Evolutionary conservation across 2,113 vertebrate species (phyloP), one percentile per base, ranked within the genome.

Genomic region (Tichodroma muraria): DNA sequence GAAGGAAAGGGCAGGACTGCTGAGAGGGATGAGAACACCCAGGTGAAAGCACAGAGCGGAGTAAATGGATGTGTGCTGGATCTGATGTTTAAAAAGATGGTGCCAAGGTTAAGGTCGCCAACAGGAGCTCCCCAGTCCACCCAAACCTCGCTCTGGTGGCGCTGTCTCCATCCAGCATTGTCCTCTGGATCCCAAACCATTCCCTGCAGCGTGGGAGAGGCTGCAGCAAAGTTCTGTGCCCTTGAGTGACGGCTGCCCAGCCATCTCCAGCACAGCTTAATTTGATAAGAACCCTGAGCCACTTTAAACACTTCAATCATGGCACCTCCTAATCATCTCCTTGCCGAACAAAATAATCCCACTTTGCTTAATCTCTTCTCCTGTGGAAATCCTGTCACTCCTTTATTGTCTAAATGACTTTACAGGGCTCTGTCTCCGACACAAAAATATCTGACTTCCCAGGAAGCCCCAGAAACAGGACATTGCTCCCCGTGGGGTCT

Each of bases 291-390:
- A 80, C 88, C 68, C 91, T 96, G 95, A 97, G 93, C 89, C 88
- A 95, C 75, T 95, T 95, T 97, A 95, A 96, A 96, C 70, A 88
- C 88, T 95, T 97, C 96, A 95, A 77, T 96, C 96, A 95, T 60
- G 82, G 57, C 86, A 95, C 93, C 93, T 95, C 91, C 90, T 97
- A 95, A 96, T 97, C 94, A 95, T 91, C 79, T 85, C 75, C 91
- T 91, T 73, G 78, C 81, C 57, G 94, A 95, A 97, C 87, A 96
- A 91, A 97, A 96, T 97, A 97, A 97, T 97, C 95, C 96, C 95
- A 95, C 93, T 96, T 94, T 33, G 76, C 81, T 85, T 96, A 97
- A 97, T 95, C 95, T 94, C 88, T 91, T 91, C 89, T 96, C 95
- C 87, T 49, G 82, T 85, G 91, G 87, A 97, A 97, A 96, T 96